Conservation (phyloP, 2,888 invertebrate genomes). For the Syrista parreyssii region DNA sequence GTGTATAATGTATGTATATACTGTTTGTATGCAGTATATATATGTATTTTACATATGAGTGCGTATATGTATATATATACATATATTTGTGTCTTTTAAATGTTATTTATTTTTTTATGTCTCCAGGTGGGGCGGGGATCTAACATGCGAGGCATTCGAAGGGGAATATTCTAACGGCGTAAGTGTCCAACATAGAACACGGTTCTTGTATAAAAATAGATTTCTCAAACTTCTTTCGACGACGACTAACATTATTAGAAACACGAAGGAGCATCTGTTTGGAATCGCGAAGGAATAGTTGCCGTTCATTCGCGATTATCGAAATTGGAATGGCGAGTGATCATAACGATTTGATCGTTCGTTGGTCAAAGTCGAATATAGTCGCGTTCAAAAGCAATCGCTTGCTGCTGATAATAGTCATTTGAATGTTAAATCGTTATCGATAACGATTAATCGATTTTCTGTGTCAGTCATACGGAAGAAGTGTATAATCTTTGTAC, state of each 20-base stretch:
- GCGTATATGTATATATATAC: background rate
- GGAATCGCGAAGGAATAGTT: background rate
- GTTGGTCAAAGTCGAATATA: background rate
- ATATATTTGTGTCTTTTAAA: conserved; percentile 22
- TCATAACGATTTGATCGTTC: background rate
- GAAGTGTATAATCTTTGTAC: background rate
- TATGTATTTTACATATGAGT: background rate
- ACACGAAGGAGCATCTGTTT: background rate
- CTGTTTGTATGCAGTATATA: background rate
- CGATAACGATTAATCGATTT: background rate
- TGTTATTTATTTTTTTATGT: conserved; percentile 39
- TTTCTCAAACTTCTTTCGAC: background rate
- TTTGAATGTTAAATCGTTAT: background rate
- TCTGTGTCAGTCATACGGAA: background rate
- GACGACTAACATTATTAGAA: background rate
- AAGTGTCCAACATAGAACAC: conserved; percentile 16
- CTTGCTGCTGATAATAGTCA: background rate
- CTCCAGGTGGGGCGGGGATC: conserved; percentile 44
- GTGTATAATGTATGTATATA: background rate
- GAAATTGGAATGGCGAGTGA: background rate
- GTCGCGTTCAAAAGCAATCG: background rate
- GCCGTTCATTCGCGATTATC: too few relatives aligned
- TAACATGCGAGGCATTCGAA: conserved; percentile 56
- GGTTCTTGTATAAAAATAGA: background rate
- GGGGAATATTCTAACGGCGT: conserved; percentile 47